A percentile compares a stretch with the other conserved stretches of the same genome.
Conservation (phyloP, 35 echinoderm and acorn worm species). For the Lytechinus pictus region DNA sequence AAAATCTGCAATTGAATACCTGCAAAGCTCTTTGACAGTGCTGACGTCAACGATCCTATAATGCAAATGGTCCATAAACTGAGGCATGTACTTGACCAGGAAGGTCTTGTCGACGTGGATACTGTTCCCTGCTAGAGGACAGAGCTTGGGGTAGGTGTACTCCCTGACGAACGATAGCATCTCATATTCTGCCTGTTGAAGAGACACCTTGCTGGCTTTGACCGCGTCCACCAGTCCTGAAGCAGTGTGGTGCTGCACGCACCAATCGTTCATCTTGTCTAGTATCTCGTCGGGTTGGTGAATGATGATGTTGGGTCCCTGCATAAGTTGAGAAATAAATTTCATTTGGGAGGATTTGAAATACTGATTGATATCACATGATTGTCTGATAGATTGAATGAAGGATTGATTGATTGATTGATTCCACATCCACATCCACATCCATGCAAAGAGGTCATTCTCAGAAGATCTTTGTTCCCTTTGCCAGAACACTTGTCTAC, state of each 20-base stretch:
- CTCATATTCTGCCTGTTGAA: constrained; percentile 92
- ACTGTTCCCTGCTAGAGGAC: constrained; percentile 90
- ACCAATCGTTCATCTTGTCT: constrained; percentile 92
- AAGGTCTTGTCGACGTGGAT: constrained; percentile 91
- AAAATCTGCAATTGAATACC: constrained; percentile 63
- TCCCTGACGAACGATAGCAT: constrained; percentile 90
- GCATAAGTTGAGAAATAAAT: background rate
- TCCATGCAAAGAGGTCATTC: too few relatives aligned
- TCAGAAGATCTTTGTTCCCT: too few relatives aligned
- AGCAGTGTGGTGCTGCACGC: constrained; percentile 79
- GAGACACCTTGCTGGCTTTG: constrained; percentile 67
- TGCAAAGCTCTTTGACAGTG: constrained; percentile 97
- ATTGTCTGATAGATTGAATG: too few relatives aligned
- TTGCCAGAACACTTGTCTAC: too few relatives aligned
- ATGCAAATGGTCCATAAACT: constrained; percentile 87
- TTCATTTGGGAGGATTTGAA: background rate
- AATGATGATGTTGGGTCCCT: constrained; percentile 96
- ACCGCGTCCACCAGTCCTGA: constrained; percentile 90
- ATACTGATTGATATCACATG: too few relatives aligned
- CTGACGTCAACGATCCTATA: constrained; percentile 97
- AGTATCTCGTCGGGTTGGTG: constrained; percentile 88
- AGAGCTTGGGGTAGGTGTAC: constrained; percentile 75
- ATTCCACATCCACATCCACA: too few relatives aligned
- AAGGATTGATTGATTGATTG: too few relatives aligned
- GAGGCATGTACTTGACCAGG: constrained; percentile 96